Percentiles rank a stretch among this genome's conserved stretches.
phyloP scores from a whole-genome alignment of 2,113 vertebrate species.

The Eclectus roratus region DNA sequence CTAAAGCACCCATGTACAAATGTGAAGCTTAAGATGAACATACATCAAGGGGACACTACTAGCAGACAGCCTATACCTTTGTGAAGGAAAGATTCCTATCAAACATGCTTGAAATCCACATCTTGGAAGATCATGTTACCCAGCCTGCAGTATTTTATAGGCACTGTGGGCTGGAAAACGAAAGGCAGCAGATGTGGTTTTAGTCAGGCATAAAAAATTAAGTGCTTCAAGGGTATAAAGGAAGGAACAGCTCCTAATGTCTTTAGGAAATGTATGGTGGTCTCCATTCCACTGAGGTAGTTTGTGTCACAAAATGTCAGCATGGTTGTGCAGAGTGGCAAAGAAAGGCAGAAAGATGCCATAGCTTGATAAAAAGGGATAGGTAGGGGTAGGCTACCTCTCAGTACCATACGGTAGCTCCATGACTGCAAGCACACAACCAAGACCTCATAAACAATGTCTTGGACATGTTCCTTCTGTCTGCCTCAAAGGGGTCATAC shows the following conservation, averaged over 20 bases:
- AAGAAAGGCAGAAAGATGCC: neutral
- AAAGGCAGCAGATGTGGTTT: neutral
- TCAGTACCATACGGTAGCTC: neutral
- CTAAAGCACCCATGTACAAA: neutral
- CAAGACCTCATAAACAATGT: neutral
- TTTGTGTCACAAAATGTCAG: neutral
- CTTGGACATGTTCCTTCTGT: neutral
- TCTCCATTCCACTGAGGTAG: fast-evolving
- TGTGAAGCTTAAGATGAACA: neutral
- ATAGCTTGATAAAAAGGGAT: neutral
- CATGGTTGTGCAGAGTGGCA: neutral
- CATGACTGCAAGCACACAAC: neutral
- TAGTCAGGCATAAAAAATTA: neutral
- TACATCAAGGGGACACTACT: neutral
- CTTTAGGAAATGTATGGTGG: neutral
- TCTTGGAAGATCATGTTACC: neutral
- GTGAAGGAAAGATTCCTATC: neutral
- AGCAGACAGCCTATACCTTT: neutral
- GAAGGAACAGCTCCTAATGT: neutral
- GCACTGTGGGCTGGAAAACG: neutral
- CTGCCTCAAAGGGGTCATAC: neutral
- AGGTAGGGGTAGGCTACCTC: neutral
- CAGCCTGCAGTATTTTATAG: neutral
- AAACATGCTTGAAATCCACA: neutral
- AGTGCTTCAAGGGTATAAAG: neutral